phyloP scores from a whole-genome alignment of 2,797 vertebrate species.

The Hydrolagus colliei region DNA sequence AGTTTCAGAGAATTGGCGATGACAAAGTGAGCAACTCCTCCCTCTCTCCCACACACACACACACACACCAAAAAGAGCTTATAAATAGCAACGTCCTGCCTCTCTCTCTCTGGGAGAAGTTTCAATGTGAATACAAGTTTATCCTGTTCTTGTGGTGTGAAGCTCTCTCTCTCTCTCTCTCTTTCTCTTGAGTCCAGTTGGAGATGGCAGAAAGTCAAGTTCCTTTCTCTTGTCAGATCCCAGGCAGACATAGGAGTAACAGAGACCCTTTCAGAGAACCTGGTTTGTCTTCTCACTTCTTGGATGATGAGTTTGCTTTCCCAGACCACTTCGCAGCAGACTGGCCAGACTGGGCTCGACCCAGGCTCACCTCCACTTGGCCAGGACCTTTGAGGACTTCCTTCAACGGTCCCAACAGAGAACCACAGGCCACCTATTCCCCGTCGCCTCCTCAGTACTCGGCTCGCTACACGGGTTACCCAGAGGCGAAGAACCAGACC shows the following conservation, averaged over 20 bases:
- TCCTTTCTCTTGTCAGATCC: constrained; percentile 63
- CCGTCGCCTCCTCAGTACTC: constrained; percentile 59
- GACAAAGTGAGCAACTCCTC: not conserved
- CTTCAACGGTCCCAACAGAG: not conserved
- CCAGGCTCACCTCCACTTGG: constrained; percentile 76
- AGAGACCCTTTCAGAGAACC: constrained; percentile 85
- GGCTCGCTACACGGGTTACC: constrained; percentile 59
- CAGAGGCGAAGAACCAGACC: constrained; percentile 66
- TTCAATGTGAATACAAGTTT: not conserved
- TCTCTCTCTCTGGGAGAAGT: not conserved
- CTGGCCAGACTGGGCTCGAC: constrained; percentile 89
- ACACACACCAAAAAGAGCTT: no score
- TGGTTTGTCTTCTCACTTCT: constrained; percentile 71
- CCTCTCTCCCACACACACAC: no score
- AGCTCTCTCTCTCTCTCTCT: not conserved
- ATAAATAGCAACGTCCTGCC: no score
- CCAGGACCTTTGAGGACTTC: constrained; percentile 57
- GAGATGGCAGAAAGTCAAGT: constrained; percentile 54
- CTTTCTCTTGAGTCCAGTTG: not conserved
- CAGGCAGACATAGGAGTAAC: constrained; percentile 70
- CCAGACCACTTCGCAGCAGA: constrained; percentile 79
- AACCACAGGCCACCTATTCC: constrained; percentile 51
- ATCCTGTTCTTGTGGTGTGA: not conserved
- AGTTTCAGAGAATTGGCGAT: constrained; percentile 16
- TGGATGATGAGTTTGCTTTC: constrained; percentile 90